Conservation (phyloP, 64 coral and sea anemone genomes). For the Hydrozoanthus tunicans region DNA sequence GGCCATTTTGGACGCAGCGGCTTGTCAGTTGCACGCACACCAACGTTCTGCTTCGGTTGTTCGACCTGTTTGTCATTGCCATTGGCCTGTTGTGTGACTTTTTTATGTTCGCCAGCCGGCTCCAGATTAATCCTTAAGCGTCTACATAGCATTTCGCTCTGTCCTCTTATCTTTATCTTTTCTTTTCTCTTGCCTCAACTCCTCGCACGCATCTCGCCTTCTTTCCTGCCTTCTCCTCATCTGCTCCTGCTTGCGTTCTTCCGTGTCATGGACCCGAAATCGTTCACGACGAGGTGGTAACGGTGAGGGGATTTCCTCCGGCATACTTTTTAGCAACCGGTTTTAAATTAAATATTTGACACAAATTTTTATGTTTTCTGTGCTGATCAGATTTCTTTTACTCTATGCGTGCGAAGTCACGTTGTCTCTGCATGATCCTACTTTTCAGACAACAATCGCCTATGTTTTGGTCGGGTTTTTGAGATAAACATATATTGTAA, state of each 20-base stretch:
- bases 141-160: neutral
- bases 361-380: no score
- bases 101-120: neutral
- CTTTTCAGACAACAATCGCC: no score
- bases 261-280: neutral
- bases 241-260: neutral
- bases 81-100: neutral
- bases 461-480: no score
- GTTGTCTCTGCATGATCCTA: no score
- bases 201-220: neutral
- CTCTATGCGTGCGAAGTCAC: no score
- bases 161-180: constrained; percentile 2
- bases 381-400: no score
- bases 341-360: neutral
- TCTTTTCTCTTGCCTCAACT: constrained; percentile 4
- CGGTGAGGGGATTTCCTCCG: neutral
- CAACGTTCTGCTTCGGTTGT: neutral
- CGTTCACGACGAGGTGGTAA: neutral
- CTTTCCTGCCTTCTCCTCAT: neutral
- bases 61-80: neutral
- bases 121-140: neutral
- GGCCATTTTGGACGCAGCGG: neutral
- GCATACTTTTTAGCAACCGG: neutral
- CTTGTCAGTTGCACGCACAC: neutral
- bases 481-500: no score